Evolutionary conservation across 2,888 invertebrate species (phyloP).

Genomic region (Tenthredo notha): DNA sequence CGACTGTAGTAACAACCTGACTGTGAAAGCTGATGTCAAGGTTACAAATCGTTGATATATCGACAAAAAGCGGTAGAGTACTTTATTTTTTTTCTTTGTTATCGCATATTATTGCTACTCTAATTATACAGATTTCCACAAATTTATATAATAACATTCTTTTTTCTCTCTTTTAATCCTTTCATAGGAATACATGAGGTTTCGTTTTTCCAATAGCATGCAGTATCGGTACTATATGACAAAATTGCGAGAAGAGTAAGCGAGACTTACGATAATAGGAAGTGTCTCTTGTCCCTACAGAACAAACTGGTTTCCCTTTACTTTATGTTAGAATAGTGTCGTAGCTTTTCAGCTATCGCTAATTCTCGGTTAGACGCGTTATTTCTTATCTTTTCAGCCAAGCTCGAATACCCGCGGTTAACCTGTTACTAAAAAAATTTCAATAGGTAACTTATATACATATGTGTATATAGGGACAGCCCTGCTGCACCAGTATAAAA

Average conservation of each 20-base stretch:
- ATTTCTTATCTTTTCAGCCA: slow-evolving; percentile 24
- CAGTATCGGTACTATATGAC: not conserved
- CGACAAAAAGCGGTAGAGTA: not conserved
- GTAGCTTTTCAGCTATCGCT: slow-evolving; percentile 44
- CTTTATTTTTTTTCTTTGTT: too few species aligned
- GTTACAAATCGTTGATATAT: slow-evolving; percentile 43
- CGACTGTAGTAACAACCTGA: slow-evolving; percentile 37
- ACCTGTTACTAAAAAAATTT: slow-evolving; percentile 39
- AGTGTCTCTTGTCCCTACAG: slow-evolving; percentile 5
- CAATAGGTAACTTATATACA: not conserved
- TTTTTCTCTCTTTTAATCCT: not conserved
- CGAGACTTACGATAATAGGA: slow-evolving; percentile 39
- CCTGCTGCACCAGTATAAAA: not conserved
- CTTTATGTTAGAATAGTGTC: slow-evolving; percentile 40
- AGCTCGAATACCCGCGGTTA: slow-evolving; percentile 13
- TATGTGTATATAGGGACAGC: not conserved
- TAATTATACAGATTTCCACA: not conserved
- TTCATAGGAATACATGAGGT: not conserved
- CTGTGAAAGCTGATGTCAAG: slow-evolving; percentile 31
- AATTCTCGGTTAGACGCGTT: slow-evolving; percentile 23
- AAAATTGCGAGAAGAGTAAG: slow-evolving; percentile 12
- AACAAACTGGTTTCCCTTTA: slow-evolving; percentile 53
- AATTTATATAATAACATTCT: too few species aligned
- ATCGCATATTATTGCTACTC: not conserved
- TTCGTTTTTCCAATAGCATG: not conserved